Conservation (phyloP, 2,888 invertebrate genomes). For the Drosophila acutilabella region DNA sequence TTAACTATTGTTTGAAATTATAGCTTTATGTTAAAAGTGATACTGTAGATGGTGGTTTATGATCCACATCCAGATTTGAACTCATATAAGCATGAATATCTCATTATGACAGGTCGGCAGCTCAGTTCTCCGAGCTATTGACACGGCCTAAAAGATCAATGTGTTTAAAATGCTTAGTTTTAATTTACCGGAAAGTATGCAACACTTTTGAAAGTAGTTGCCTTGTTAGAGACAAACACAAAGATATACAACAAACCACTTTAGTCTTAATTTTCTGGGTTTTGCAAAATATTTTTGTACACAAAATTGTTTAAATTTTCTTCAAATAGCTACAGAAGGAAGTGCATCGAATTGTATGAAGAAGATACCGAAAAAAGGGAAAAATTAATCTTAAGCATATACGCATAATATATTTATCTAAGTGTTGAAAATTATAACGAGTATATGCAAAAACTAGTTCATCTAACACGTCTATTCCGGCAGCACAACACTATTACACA, state of each 20-base stretch:
- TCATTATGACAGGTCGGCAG: no score
- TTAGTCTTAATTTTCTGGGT: conserved; percentile 46
- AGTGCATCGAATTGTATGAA: conserved; percentile 47
- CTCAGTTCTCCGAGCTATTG: no score
- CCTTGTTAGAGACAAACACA: conserved; percentile 6
- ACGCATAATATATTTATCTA: conserved; percentile 20
- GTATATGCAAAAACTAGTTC: background rate
- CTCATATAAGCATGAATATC: no score
- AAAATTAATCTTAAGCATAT: conserved; percentile 36
- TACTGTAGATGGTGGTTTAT: no score
- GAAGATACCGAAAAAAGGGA: background rate
- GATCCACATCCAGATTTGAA: no score
- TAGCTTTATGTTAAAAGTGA: no score
- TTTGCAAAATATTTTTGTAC: conserved; percentile 59
- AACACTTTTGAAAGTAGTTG: conserved; percentile 12
- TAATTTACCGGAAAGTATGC: conserved; percentile 13
- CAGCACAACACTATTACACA: conserved; percentile 33
- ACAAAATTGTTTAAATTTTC: conserved; percentile 54
- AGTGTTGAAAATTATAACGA: background rate
- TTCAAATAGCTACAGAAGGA: conserved; percentile 38
- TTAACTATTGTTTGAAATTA: no score
- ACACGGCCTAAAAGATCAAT: background rate
- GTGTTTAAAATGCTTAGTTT: background rate
- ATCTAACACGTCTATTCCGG: conserved; percentile 11
- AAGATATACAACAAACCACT: conserved; percentile 17